Conservation (phyloP, 2,888 invertebrate species). For the Diogma glabrata region DNA sequence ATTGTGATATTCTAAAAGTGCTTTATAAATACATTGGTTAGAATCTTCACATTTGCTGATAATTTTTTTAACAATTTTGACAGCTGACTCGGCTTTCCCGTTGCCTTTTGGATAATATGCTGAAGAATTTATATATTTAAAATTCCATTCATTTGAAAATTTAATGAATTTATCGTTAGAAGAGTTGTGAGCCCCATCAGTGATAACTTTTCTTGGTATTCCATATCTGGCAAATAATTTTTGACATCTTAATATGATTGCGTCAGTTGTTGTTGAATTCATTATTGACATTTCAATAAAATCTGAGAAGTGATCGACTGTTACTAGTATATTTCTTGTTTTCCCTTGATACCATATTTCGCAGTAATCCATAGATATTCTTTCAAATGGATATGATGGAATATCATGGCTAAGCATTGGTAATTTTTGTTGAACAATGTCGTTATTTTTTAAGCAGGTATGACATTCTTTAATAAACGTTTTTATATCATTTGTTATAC, state of each 20-base stretch:
- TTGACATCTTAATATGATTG: no score
- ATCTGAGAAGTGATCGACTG: background rate
- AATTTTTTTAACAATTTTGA: slow-evolving; percentile 1
- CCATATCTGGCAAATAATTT: background rate
- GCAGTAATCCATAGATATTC: background rate
- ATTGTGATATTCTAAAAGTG: no score
- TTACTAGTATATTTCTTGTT: background rate
- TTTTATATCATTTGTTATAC: no score
- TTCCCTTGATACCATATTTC: background rate
- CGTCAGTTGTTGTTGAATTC: background rate
- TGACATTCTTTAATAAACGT: no score
- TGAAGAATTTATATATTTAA: background rate
- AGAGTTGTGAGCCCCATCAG: background rate
- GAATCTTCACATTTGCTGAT: no score
- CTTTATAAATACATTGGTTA: no score
- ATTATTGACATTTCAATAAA: background rate
- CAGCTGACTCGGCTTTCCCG: slow-evolving; percentile 5
- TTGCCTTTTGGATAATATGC: background rate
- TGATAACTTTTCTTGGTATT: background rate
- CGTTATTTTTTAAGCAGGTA: no score
- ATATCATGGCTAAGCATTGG: background rate
- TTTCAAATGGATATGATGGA: background rate
- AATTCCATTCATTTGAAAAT: background rate
- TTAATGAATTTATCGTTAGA: background rate
- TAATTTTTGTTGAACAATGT: background rate